These are phyloP conservation scores for Dicranocentrus wangi DNA, from an alignment of 2,888 invertebrate genomes.

Conservation along the genomic window DNA sequence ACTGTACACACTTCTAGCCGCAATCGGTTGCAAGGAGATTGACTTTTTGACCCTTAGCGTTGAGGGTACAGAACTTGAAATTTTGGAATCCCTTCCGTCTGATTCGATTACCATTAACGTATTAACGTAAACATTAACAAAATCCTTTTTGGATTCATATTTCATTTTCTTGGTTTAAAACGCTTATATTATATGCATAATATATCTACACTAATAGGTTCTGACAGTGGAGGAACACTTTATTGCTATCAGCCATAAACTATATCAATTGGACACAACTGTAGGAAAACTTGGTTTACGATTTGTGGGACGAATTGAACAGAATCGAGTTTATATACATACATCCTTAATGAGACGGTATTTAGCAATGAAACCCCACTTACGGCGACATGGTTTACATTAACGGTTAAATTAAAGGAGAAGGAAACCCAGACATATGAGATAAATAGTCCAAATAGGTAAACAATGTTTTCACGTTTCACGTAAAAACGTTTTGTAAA, in stretches of 20 bases:
- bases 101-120: slow-evolving; percentile 8
- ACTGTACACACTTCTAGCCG: slow-evolving; percentile 11
- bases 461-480: too few relatives aligned
- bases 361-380: neutral
- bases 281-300: neutral
- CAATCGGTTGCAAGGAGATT: neutral
- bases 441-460: too few relatives aligned
- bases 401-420: too few relatives aligned
- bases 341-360: neutral
- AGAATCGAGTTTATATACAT: neutral
- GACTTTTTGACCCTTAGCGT: slow-evolving; percentile 30
- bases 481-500: too few relatives aligned
- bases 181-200: neutral
- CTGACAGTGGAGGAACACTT: slow-evolving; percentile 4
- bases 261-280: neutral
- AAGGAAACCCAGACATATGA: too few relatives aligned
- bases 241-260: neutral
- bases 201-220: neutral
- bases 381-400: too few relatives aligned
- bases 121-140: neutral
- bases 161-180: neutral
- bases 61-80: slow-evolving; percentile 24
- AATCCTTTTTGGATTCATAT: neutral
- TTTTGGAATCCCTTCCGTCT: slow-evolving; percentile 28
- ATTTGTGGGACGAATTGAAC: neutral